Evolutionary conservation across 2,113 vertebrate genomes (phyloP).

Genomic region (Syrrhaptes paradoxus): DNA sequence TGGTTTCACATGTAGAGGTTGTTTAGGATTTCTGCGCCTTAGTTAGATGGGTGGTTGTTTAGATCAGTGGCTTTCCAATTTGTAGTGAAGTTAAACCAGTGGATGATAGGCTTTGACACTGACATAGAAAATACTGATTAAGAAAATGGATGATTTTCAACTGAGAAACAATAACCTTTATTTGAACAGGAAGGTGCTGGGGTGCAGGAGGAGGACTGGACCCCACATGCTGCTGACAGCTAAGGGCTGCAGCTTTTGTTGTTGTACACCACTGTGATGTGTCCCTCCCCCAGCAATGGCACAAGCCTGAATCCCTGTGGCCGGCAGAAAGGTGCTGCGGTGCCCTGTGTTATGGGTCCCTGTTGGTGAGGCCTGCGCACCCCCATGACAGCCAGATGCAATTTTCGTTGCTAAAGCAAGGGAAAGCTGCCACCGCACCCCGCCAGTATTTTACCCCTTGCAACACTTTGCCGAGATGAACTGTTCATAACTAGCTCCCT

Average conservation of each 20-base stretch:
- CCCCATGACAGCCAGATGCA: too few relatives aligned
- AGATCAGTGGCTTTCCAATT: neutral
- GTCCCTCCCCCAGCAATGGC: rapidly evolving
- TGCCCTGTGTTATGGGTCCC: neutral
- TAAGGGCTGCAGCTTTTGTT: neutral
- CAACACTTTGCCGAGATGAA: neutral
- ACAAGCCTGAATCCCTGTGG: too few relatives aligned
- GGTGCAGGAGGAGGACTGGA: neutral
- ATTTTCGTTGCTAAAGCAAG: neutral
- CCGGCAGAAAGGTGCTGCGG: rapidly evolving
- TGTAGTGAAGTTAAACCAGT: neutral
- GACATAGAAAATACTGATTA: neutral
- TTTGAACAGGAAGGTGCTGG: neutral
- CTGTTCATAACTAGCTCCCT: rapidly evolving
- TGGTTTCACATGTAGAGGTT: neutral
- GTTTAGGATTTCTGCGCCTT: neutral
- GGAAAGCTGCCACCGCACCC: too few relatives aligned
- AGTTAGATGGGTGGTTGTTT: neutral
- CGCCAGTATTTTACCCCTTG: neutral
- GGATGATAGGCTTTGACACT: neutral
- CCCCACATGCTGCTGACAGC: neutral
- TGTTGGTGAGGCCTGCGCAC: neutral
- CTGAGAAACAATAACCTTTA: neutral
- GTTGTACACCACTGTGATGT: neutral
- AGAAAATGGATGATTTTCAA: neutral